Evolutionary conservation across 2,797 vertebrate species (phyloP), one percentile per base, ranked within the genome.

Genomic region (Buphagus erythrorhynchus): DNA sequence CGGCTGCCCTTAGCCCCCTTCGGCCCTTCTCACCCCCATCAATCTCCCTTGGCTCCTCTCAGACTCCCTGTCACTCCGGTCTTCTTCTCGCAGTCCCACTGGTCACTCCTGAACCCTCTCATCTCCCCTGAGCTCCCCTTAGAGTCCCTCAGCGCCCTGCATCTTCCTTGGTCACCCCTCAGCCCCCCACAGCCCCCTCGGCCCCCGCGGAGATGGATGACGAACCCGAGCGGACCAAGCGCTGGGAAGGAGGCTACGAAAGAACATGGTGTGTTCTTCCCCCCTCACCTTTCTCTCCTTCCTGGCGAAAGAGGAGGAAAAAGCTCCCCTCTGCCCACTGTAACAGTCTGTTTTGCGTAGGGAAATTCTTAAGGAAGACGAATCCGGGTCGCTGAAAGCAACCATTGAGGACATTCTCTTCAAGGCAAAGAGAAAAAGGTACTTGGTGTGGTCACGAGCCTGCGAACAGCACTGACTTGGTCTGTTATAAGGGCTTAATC

Each of bases 221-320:
- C 68, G 99, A 99, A 48, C 99, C 99, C 38, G 99, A 99, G 96
- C 98, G 98, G 98, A 98, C 99, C 21, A 99, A 99, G 95, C 98
- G 99, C 28, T 99, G 99, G 99, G 99, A 99, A 97, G 99, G 99
- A 22, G 99, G 99, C 91, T 99, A 99, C 90, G 99, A 99, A 92
- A 98, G 99, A 93, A 99, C 99, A 94, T 99, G 99, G 99, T 99
- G 63, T 97, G 97, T 55, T 49, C n/a, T 29, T 24, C 20, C 5
- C 24, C 10, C 65, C 58, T 61, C 49, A 18, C 22, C 48, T 55
- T 9, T 6, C 33, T 21, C 67, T 2, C 35, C 43, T 29, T n/a
- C 9, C 5, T 20, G 68, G 61, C 5, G 11, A 16, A 31, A 6
- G 9, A 3, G 13, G 11, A 16, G 31, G 12, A 9, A 6, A 58